A percentile compares a stretch with the other conserved stretches of the same genome.
These are phyloP conservation scores for Rhynchotus rufescens DNA, from an alignment of 2,797 vertebrate species.

Conservation along the genomic window DNA sequence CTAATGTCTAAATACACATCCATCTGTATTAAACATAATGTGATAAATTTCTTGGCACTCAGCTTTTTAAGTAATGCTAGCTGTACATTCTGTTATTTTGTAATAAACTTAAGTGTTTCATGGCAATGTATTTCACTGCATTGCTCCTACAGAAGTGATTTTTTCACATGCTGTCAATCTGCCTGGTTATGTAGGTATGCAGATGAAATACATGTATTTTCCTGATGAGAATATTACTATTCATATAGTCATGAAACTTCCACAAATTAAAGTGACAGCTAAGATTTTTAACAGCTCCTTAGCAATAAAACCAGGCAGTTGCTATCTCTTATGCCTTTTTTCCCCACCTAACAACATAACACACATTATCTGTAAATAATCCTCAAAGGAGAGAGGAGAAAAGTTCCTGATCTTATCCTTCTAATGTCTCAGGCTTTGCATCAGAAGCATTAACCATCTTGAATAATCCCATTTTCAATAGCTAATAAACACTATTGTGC, in stretches of 20 bases:
- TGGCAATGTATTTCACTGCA: not conserved
- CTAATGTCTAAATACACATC: not conserved
- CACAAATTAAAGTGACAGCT: not conserved
- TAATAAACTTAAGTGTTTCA: slow-evolving; percentile 7
- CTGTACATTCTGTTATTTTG: not conserved
- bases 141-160: slow-evolving; percentile 12
- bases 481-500: not conserved
- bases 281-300: not conserved
- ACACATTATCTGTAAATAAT: slow-evolving; percentile 33
- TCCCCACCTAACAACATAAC: slow-evolving; percentile 8
- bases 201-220: slow-evolving; percentile 27
- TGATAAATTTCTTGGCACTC: not conserved
- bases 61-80: not conserved
- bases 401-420: slow-evolving; percentile 9
- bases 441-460: slow-evolving; percentile 5
- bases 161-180: slow-evolving; percentile 28
- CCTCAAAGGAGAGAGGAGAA: not conserved
- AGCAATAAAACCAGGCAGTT: not conserved
- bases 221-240: slow-evolving; percentile 32
- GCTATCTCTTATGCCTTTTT: not conserved
- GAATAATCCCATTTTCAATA: not conserved
- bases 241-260: not conserved
- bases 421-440: slow-evolving; percentile 13
- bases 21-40: not conserved
- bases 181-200: not conserved